phyloP scores from a whole-genome alignment of 2,797 vertebrate genomes.

The Pygocentrus nattereri region DNA sequence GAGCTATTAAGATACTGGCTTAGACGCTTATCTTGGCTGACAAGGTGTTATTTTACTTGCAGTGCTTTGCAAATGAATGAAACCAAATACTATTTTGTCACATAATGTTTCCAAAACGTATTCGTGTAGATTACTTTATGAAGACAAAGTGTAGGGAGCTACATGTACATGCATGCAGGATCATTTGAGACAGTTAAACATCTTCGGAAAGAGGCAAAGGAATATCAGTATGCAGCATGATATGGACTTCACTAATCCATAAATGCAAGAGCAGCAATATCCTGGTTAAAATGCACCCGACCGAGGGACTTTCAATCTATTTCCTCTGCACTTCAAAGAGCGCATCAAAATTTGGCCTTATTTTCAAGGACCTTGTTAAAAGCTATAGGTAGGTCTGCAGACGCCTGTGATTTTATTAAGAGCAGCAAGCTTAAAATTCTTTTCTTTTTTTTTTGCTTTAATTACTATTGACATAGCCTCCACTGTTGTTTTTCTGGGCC shows the following conservation, averaged over 20 bases:
- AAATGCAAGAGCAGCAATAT: conserved; percentile 11
- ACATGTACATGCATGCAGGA: neutral
- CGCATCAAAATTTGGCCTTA: neutral
- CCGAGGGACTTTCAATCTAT: neutral
- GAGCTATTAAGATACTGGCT: conserved; percentile 40
- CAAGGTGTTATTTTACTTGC: conserved; percentile 56
- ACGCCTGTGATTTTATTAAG: neutral
- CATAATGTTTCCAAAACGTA: conserved; percentile 25
- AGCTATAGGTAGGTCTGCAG: neutral
- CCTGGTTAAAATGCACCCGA: conserved; percentile 6
- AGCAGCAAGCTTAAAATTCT: neutral
- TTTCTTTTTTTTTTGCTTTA: neutral
- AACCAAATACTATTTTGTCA: conserved; percentile 41
- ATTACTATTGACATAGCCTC: conserved; percentile 9
- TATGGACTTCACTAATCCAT: neutral
- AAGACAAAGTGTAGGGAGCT: conserved; percentile 9
- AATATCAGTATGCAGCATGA: neutral
- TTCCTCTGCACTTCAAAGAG: conserved; percentile 24
- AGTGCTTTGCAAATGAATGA: conserved; percentile 50
- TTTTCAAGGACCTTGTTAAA: neutral
- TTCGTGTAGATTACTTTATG: conserved; percentile 13
- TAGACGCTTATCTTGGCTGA: conserved; percentile 49
- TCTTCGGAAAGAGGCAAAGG: neutral
- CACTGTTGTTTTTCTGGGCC: conserved; percentile 27
- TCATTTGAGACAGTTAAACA: neutral